Evolutionary conservation across 2,797 vertebrate species (phyloP).

Genomic region (Prionace glauca): DNA sequence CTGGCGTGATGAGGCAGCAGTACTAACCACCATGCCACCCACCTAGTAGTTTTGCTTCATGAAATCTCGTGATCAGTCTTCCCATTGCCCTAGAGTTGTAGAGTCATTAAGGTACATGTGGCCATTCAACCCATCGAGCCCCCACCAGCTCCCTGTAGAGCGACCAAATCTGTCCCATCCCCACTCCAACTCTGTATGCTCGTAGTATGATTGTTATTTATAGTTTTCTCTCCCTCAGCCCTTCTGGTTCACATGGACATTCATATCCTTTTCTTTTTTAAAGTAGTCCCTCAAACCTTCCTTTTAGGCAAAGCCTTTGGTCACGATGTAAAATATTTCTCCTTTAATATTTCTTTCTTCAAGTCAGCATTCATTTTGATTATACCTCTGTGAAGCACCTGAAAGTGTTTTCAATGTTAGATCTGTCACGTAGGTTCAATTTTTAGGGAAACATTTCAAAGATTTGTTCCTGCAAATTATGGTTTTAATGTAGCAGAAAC

Average conservation of each 20-base stretch:
- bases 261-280: background rate
- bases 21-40: too few relatives aligned
- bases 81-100: too few relatives aligned
- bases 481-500: background rate
- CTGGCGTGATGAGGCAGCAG: too few relatives aligned
- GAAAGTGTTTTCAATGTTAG: background rate
- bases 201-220: background rate
- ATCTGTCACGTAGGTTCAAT: background rate
- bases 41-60: background rate
- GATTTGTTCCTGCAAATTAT: background rate
- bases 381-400: background rate
- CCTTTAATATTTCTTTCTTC: background rate
- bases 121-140: too few relatives aligned
- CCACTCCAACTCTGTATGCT: too few relatives aligned
- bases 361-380: background rate
- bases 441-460: background rate
- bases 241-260: background rate
- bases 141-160: too few relatives aligned
- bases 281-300: background rate
- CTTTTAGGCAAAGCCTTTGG: background rate
- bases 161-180: too few relatives aligned
- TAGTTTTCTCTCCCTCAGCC: background rate
- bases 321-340: background rate
- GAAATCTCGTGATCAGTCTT: background rate
- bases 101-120: too few relatives aligned